phyloP scores from a whole-genome alignment of 2,113 vertebrate species.

The Notarius quadriscutis region DNA sequence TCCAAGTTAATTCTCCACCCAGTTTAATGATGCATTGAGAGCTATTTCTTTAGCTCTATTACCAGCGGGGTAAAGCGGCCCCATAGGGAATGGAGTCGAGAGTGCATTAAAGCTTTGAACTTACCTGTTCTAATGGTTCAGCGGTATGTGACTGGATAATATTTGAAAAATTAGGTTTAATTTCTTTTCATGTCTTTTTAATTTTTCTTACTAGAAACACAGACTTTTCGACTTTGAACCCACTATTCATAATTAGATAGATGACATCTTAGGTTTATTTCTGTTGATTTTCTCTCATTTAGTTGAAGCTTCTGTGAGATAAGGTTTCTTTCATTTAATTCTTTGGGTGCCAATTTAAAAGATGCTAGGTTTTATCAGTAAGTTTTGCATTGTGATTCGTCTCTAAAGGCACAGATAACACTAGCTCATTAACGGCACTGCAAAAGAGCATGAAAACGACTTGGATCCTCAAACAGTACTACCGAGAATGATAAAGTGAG shows the following conservation, averaged over 20 bases:
- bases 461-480: background rate
- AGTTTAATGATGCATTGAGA: slow-evolving; percentile 74
- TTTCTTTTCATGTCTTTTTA: slow-evolving; percentile 41
- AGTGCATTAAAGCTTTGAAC: slow-evolving; percentile 62
- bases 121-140: slow-evolving; percentile 46
- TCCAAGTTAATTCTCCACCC: slow-evolving; percentile 69
- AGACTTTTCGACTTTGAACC: slow-evolving; percentile 6
- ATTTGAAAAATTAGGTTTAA: slow-evolving; percentile 37
- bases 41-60: slow-evolving; percentile 65
- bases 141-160: slow-evolving; percentile 44
- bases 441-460: slow-evolving; percentile 1
- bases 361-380: slow-evolving; percentile 21
- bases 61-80: slow-evolving; percentile 54
- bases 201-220: background rate
- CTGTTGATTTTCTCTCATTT: slow-evolving; percentile 23
- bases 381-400: slow-evolving; percentile 20
- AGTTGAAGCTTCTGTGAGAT: background rate
- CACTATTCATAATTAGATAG: slow-evolving; percentile 17
- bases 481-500: background rate
- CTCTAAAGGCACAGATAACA: slow-evolving; percentile 16
- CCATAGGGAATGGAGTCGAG: slow-evolving; percentile 57
- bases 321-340: slow-evolving; percentile 20
- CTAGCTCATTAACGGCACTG: slow-evolving; percentile 13
- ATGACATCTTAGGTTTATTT: slow-evolving; percentile 7
- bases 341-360: slow-evolving; percentile 11